Conservation (phyloP, 2,113 vertebrate species). For the Rutilus rutilus region DNA sequence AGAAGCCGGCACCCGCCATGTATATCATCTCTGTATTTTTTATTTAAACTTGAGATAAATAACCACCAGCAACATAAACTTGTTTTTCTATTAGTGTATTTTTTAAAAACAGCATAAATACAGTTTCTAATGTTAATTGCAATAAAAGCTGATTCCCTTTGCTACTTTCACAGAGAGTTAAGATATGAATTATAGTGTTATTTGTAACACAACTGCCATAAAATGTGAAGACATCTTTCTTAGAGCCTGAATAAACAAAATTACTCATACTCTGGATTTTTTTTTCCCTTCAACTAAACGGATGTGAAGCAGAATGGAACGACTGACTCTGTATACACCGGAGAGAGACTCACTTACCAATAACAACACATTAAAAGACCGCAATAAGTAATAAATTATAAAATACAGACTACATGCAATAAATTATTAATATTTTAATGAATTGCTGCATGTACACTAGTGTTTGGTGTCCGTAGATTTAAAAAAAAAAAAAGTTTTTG, state of each 20-base stretch:
- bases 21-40: background rate
- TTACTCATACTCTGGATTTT: background rate
- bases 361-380: background rate
- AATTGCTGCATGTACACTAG: background rate
- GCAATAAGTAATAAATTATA: background rate
- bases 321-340: background rate
- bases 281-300: too few species aligned
- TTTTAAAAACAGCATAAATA: background rate
- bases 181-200: background rate
- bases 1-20: background rate
- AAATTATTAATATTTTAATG: background rate
- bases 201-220: background rate
- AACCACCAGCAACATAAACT: constrained; percentile 20
- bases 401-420: background rate
- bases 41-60: constrained; percentile 5
- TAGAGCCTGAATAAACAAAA: background rate
- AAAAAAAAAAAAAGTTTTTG: background rate
- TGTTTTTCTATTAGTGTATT: constrained; percentile 1
- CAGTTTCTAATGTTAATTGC: constrained; percentile 36
- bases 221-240: background rate
- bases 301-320: too few species aligned
- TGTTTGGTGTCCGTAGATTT: background rate
- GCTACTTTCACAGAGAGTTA: constrained; percentile 28
- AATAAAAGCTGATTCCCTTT: constrained; percentile 37
- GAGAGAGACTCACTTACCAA: background rate